Evolutionary conservation across 2,888 invertebrate species (phyloP).

Genomic region (Mythimna lalbum): DNA sequence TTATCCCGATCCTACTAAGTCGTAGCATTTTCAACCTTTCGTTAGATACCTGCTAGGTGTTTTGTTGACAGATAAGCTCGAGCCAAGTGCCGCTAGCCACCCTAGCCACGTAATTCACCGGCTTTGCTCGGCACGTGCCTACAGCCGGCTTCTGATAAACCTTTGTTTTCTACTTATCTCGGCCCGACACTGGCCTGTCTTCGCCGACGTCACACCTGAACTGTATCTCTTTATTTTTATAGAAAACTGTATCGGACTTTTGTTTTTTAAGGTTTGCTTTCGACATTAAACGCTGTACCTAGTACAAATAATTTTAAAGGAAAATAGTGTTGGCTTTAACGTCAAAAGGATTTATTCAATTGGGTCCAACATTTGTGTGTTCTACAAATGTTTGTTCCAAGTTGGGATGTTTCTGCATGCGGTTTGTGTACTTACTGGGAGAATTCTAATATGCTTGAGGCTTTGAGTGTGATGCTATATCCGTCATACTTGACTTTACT

Average conservation of each 20-base stretch:
- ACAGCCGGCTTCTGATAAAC: slow-evolving; percentile 77
- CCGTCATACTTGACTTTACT: neutral
- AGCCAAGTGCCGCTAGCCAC: slow-evolving; percentile 77
- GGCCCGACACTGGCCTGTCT: slow-evolving; percentile 70
- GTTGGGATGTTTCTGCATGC: slow-evolving; percentile 13
- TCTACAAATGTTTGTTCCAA: slow-evolving; percentile 19
- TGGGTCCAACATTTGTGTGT: slow-evolving; percentile 13
- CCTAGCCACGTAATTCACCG: slow-evolving; percentile 77
- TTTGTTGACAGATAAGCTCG: slow-evolving; percentile 84
- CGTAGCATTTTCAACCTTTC: slow-evolving; percentile 60
- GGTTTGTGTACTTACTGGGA: slow-evolving; percentile 15
- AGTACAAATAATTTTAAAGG: slow-evolving; percentile 3
- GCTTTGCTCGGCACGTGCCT: slow-evolving; percentile 80
- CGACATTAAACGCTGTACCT: neutral
- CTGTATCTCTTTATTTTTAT: slow-evolving; percentile 71
- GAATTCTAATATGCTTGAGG: slow-evolving; percentile 7
- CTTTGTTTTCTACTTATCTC: slow-evolving; percentile 83
- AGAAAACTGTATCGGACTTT: slow-evolving; percentile 27
- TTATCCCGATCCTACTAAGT: slow-evolving; percentile 47
- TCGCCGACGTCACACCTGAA: slow-evolving; percentile 69
- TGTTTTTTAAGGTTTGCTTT: slow-evolving; percentile 9
- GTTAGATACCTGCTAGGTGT: slow-evolving; percentile 73
- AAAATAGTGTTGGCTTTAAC: neutral
- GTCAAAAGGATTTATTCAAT: slow-evolving; percentile 27
- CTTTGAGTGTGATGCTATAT: neutral